Percentiles rank a stretch among this genome's conserved stretches.
phyloP scores from a whole-genome alignment of 2,113 vertebrate species.

The Irena cyanogastra region DNA sequence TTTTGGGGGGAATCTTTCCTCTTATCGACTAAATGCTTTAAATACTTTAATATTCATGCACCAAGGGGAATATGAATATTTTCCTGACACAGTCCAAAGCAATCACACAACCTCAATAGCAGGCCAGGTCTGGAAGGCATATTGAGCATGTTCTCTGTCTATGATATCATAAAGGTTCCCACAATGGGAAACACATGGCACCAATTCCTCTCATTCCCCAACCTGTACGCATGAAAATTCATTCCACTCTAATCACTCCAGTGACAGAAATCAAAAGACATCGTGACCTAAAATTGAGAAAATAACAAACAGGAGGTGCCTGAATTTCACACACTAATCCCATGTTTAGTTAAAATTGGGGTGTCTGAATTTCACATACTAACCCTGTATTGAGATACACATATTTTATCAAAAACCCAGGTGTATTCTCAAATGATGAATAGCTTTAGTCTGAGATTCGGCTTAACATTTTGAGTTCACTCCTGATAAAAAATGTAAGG shows the following conservation, averaged over 20 bases:
- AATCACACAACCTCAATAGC: background rate
- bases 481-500: background rate
- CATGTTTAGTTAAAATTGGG: background rate
- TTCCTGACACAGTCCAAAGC: background rate
- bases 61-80: background rate
- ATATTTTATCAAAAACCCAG: background rate
- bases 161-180: conserved; percentile 55
- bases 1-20: background rate
- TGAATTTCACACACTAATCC: background rate
- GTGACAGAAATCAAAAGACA: conserved; percentile 26
- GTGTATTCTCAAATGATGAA: background rate
- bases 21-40: background rate
- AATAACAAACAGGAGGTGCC: background rate
- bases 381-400: background rate
- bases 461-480: background rate
- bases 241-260: conserved; percentile 10
- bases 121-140: conserved; percentile 63
- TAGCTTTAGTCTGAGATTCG: background rate
- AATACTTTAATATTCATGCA: conserved; percentile 5
- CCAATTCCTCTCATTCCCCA: conserved; percentile 38
- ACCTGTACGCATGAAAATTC: background rate
- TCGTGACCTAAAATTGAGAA: background rate
- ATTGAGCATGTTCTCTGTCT: conserved; percentile 37
- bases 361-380: background rate
- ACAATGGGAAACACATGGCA: conserved; percentile 63